Evolutionary conservation across 2,113 vertebrate genomes (phyloP).

Genomic region (Morone saxatilis): DNA sequence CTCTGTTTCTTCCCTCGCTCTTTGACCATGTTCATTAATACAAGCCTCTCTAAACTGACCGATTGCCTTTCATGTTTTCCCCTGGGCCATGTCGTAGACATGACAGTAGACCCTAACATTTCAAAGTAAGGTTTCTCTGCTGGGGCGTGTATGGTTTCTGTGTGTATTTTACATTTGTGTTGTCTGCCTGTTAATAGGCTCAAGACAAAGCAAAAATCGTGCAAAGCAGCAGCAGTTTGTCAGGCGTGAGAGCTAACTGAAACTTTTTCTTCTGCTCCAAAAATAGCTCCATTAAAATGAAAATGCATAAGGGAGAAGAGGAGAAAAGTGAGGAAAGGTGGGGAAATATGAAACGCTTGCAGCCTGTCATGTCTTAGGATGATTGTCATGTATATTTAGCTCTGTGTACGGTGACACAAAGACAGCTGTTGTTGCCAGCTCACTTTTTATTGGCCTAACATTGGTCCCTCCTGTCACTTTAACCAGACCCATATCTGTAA

Average conservation of each 20-base stretch:
- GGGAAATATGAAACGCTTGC: conserved; percentile 42
- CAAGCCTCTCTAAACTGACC: conserved; percentile 59
- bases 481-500: conserved; percentile 69
- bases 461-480: conserved; percentile 60
- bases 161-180: conserved; percentile 52
- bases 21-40: conserved; percentile 75
- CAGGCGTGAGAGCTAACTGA: background rate
- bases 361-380: conserved; percentile 59
- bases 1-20: conserved; percentile 68
- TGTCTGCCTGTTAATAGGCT: conserved; percentile 51
- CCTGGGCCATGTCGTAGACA: conserved; percentile 69
- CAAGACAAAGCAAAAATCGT: conserved; percentile 57
- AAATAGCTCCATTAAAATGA: background rate
- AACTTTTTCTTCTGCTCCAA: background rate
- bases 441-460: conserved; percentile 67
- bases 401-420: conserved; percentile 66
- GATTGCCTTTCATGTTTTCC: conserved; percentile 78
- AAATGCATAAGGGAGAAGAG: background rate
- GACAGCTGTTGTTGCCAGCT: conserved; percentile 79
- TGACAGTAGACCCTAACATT: conserved; percentile 71
- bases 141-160: conserved; percentile 21
- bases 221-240: conserved; percentile 63
- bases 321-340: background rate
- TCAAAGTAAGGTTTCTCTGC: conserved; percentile 55
- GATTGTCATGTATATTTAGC: conserved; percentile 78